Conservation (phyloP, 2,797 vertebrate species). For the Acanthis flammea region DNA sequence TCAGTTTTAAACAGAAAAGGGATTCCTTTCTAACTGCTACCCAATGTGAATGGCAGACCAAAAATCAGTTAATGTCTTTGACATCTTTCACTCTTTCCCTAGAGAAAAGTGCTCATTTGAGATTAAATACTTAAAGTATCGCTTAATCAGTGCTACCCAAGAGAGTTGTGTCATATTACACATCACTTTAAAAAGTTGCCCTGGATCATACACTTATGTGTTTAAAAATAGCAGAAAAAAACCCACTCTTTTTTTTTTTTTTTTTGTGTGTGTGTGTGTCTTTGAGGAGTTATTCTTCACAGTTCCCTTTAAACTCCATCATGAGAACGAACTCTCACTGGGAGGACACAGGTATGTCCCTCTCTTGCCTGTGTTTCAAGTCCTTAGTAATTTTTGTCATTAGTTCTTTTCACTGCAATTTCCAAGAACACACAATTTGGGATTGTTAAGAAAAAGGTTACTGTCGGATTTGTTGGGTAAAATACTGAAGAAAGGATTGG, state of each 20-base stretch:
- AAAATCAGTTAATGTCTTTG: neutral
- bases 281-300: neutral
- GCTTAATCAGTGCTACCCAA: neutral
- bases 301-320: neutral
- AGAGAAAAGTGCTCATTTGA: neutral
- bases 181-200: neutral
- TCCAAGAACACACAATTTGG: neutral
- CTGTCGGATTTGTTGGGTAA: neutral
- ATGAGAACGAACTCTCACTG: neutral
- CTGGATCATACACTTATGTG: neutral
- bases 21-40: neutral
- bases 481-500: neutral
- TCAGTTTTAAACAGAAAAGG: neutral
- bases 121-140: neutral
- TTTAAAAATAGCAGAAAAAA: neutral
- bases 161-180: neutral
- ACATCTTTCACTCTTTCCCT: neutral
- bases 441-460: neutral
- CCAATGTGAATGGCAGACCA: neutral
- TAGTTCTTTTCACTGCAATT: neutral
- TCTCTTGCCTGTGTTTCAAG: neutral
- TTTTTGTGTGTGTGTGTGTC: rapidly evolving
- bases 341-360: neutral
- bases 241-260: rapidly evolving
- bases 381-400: neutral